phyloP scores from a whole-genome alignment of 2,888 invertebrate genomes.

The Hirtodrosophila alboralis region DNA sequence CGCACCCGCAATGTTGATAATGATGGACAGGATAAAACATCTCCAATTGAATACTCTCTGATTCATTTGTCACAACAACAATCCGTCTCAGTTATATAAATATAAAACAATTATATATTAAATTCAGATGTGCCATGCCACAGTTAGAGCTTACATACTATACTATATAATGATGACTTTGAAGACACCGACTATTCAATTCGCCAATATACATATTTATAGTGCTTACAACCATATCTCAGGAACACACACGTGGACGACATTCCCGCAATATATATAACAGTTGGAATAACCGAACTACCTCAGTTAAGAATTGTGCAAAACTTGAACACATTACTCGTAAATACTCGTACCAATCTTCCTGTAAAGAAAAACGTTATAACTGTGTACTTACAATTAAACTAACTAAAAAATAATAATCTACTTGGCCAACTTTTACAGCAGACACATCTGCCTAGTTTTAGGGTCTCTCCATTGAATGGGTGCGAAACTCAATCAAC shows the following conservation, averaged over 20 bases:
- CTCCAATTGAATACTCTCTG: slow-evolving; percentile 28
- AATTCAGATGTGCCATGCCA: slow-evolving; percentile 79
- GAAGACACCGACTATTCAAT: slow-evolving; percentile 36
- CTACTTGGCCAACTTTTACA: slow-evolving; percentile 9
- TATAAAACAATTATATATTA: slow-evolving; percentile 31
- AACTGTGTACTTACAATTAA: slow-evolving; percentile 22
- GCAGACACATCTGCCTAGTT: slow-evolving; percentile 37
- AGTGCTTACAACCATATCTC: slow-evolving; percentile 66
- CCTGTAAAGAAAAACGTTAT: slow-evolving; percentile 23
- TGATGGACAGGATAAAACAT: slow-evolving; percentile 14
- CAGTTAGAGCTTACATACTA: slow-evolving; percentile 35
- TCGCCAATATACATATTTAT: slow-evolving; percentile 42
- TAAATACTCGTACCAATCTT: slow-evolving; percentile 30
- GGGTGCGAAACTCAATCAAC: slow-evolving; percentile 40
- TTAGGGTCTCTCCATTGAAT: slow-evolving; percentile 32
- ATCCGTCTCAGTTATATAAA: slow-evolving; percentile 56
- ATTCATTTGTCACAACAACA: slow-evolving; percentile 4
- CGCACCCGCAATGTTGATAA: slow-evolving; percentile 29
- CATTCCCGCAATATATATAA: slow-evolving; percentile 24
- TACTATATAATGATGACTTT: slow-evolving; percentile 2
- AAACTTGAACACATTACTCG: slow-evolving; percentile 40
- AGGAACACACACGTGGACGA: slow-evolving; percentile 57
- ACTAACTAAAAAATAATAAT: no score
- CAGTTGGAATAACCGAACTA: slow-evolving; percentile 67
- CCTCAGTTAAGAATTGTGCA: slow-evolving; percentile 65